These are phyloP conservation scores for Toxotes jaculatrix DNA, from an alignment of 2,113 vertebrate species.

Conservation along the genomic window DNA sequence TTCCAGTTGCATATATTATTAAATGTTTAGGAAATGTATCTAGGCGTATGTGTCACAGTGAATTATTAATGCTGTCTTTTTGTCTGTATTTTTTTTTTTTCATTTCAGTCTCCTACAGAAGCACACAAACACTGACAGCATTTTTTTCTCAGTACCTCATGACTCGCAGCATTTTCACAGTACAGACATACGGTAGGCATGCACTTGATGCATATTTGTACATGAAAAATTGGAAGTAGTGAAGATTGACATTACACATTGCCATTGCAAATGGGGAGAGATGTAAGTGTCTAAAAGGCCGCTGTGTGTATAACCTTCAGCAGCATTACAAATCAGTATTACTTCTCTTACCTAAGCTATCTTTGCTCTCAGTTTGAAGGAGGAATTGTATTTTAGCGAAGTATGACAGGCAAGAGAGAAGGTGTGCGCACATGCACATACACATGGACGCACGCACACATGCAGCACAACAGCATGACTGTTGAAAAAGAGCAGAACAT, in stretches of 20 bases:
- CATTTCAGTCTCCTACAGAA: background rate
- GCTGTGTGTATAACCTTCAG: constrained; percentile 58
- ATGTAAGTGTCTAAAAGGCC: constrained; percentile 55
- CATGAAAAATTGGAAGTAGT: constrained; percentile 49
- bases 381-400: constrained; percentile 55
- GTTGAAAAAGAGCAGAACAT: constrained; percentile 57
- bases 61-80: constrained; percentile 23
- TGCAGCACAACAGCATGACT: constrained; percentile 18
- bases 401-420: constrained; percentile 45
- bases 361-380: constrained; percentile 56
- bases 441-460: background rate
- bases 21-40: constrained; percentile 45
- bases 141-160: background rate
- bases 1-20: constrained; percentile 41
- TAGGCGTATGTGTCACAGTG: background rate
- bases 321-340: constrained; percentile 66
- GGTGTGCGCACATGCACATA: background rate
- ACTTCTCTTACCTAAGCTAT: constrained; percentile 51
- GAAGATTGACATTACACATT: constrained; percentile 62
- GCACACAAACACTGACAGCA: constrained; percentile 13
- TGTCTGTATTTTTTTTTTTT: background rate
- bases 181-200: constrained; percentile 2
- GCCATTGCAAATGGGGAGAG: constrained; percentile 51
- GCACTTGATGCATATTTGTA: constrained; percentile 30
- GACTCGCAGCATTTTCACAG: background rate